Evolutionary conservation across 1,140 invertebrate species (phyloP).

Genomic region (Calliopsis andreniformis): DNA sequence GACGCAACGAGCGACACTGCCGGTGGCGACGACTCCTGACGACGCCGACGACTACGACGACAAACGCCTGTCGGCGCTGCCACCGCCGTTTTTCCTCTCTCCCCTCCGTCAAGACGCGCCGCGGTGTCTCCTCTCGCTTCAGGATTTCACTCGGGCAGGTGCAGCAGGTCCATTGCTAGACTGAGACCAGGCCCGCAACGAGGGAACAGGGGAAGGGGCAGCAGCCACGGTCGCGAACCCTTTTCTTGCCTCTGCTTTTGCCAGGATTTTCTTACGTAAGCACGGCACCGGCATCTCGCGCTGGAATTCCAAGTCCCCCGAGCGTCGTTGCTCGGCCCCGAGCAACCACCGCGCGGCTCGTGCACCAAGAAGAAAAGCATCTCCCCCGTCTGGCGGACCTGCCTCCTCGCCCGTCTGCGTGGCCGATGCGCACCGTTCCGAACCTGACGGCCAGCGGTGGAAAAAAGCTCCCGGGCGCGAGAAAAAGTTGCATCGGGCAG

Average conservation of each 20-base stretch:
- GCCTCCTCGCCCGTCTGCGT: background rate
- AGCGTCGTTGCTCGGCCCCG: conserved; percentile 58
- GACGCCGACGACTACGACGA: conserved; percentile 37
- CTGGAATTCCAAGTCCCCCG: conserved; percentile 64
- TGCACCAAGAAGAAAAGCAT: conserved; percentile 44
- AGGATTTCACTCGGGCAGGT: conserved; percentile 57
- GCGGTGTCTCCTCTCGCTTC: background rate
- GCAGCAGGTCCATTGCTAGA: conserved; percentile 42
- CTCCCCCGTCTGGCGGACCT: background rate
- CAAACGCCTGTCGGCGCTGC: conserved; percentile 30
- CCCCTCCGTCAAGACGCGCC: background rate
- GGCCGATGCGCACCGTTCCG: conserved; percentile 26
- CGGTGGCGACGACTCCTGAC: conserved; percentile 53
- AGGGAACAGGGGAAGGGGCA: background rate
- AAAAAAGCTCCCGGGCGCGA: conserved; percentile 52
- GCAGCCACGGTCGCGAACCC: conserved; percentile 34
- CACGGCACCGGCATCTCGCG: conserved; percentile 52
- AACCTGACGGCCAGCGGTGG: conserved; percentile 11
- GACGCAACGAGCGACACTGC: conserved; percentile 54
- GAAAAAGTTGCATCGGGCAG: conserved; percentile 57
- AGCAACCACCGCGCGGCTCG: conserved; percentile 37
- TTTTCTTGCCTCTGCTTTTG: conserved; percentile 61
- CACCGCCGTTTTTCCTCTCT: background rate
- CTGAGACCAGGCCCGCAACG: background rate
- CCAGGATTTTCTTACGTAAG: conserved; percentile 66